Base-by-base conservation (phyloP, 2,888 invertebrate genomes). In the Yponomeuta malinellus region DNA sequence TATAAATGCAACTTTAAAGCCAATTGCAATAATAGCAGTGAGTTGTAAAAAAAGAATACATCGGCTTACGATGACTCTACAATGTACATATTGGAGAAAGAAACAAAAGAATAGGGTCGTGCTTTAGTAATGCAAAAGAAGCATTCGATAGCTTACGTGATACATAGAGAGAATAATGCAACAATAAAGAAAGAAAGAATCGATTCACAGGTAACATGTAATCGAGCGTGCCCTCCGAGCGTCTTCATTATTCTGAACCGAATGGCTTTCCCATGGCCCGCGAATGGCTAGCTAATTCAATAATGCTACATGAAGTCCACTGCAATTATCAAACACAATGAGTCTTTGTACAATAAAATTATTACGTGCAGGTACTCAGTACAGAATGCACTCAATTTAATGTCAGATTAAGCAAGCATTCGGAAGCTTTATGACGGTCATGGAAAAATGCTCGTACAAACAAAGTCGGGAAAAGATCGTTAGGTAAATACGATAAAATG, bases 341-440 rank as follows among this genome's bases (percentile, higher is more conserved):
- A 78, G 75, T 74, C 75, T 75, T 79, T 74, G 75, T 78, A 81
- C 81, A 79, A 84, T 78, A 77, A 81, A 83, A 84, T 83, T 83
- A 84, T 79, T 79, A 80, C 79, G 80, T 78, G 33, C 0, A 33
- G 33, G 77, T 75, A 79, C 81, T 82, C 83, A 81, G 83, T 81
- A 80, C 74, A 74, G 73, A 70, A 71, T 69, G 66, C 68, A 73
- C 71, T 71, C 71, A 74, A 59, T 59, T 59, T 59, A 59, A 59
- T 59, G 15, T 59, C 52, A 5, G 15, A 59, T 59, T 59, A 59
- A 59, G 52, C 52, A 59, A 59, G 52, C 15, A 59, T 15, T 15
- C 15, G 52, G 52, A 59, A 59, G 52, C 52, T 59, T 59, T 59
- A 15, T 15, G 15, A 59, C 15, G 52, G 52, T 59, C 12, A 59